These are phyloP conservation scores for Paratilapia polleni DNA, from an alignment of 2,113 vertebrate species.

Conservation along the genomic window DNA sequence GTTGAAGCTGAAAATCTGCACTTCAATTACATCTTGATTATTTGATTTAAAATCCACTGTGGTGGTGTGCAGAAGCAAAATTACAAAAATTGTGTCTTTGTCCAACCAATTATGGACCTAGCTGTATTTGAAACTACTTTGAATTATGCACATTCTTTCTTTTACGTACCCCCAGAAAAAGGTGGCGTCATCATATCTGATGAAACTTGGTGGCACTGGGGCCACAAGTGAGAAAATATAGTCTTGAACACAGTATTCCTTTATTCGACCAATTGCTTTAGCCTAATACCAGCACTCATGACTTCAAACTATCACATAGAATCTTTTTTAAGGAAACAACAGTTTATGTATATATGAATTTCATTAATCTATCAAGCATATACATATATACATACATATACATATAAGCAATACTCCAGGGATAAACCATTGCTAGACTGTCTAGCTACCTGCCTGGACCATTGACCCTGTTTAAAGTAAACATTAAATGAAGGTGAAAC, in stretches of 20 bases:
- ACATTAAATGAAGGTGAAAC: constrained; percentile 17
- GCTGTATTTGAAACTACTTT: not conserved
- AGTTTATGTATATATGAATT: not conserved
- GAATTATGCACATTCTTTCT: not conserved
- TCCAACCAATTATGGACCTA: not conserved
- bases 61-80: rapidly evolving
- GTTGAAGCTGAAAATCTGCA: not conserved
- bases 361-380: not conserved
- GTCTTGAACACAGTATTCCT: not conserved
- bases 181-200: not conserved
- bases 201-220: not conserved
- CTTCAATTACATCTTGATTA: not conserved
- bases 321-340: not conserved
- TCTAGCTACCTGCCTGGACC: not conserved
- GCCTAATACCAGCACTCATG: not conserved
- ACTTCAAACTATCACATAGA: not conserved
- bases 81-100: not conserved
- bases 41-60: not conserved
- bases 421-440: not conserved
- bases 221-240: rapidly evolving
- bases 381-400: no score
- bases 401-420: not conserved
- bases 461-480: not conserved
- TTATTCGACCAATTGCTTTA: not conserved
- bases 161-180: not conserved